phyloP scores from a whole-genome alignment of 2,797 vertebrate species.

The Zalophus californianus region DNA sequence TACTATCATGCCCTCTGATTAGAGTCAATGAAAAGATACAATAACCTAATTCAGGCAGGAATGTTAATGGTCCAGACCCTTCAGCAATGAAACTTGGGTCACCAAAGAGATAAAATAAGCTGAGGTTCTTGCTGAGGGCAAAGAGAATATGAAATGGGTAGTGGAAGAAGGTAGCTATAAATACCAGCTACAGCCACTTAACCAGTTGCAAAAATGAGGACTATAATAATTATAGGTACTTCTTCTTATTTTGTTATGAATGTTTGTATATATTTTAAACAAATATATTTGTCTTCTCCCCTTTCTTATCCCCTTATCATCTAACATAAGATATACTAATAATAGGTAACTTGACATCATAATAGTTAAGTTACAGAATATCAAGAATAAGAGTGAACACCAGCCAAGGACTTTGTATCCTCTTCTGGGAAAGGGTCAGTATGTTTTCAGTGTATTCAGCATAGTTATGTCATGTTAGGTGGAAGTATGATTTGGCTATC shows the following conservation, averaged over 20 bases:
- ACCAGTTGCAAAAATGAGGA: background rate
- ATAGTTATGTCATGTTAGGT: background rate
- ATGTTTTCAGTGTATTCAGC: background rate
- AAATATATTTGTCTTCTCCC: background rate
- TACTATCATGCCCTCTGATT: background rate
- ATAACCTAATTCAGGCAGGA: background rate
- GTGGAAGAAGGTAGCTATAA: background rate
- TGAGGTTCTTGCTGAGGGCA: background rate
- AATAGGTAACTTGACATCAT: background rate
- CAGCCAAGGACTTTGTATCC: background rate
- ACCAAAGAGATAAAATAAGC: background rate
- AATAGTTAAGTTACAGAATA: background rate
- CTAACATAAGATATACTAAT: background rate
- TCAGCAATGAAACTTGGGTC: background rate
- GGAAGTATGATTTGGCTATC: background rate
- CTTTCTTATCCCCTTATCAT: background rate
- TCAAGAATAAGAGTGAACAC: background rate
- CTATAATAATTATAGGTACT: background rate
- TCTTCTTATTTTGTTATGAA: background rate
- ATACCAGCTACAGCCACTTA: background rate
- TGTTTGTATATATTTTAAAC: background rate
- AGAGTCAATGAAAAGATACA: background rate
- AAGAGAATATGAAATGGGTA: background rate
- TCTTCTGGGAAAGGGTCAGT: background rate
- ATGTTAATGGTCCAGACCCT: background rate